These are phyloP conservation scores for Drosophila grimshawi DNA, from an alignment of 1,140 invertebrate genomes.

Conservation along the genomic window DNA sequence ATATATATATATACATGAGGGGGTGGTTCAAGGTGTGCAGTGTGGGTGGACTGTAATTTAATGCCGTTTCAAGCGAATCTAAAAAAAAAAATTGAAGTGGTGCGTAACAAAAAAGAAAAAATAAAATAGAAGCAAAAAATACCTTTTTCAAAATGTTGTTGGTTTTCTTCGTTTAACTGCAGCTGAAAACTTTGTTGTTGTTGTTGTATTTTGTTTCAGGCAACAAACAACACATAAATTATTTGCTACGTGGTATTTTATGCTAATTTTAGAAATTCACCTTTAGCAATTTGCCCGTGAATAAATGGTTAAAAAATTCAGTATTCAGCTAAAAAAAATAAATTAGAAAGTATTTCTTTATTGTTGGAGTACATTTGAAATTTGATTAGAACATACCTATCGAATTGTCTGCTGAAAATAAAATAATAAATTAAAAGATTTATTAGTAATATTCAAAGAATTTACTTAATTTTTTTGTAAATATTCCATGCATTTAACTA, in stretches of 20 bases:
- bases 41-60: conserved; percentile 50
- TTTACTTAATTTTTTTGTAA: too few relatives aligned
- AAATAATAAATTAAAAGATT: too few relatives aligned
- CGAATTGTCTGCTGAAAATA: too few relatives aligned
- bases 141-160: conserved; percentile 9
- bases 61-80: conserved; percentile 52
- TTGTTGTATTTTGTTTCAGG: conserved; percentile 36
- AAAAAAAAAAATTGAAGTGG: conserved; percentile 53
- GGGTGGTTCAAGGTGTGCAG: background rate
- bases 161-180: conserved; percentile 36
- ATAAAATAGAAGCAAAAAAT: conserved; percentile 36
- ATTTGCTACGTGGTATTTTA: conserved; percentile 27
- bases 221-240: conserved; percentile 45
- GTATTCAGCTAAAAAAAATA: background rate
- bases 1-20: background rate
- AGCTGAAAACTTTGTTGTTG: conserved; percentile 5
- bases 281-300: background rate
- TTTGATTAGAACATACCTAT: too few relatives aligned
- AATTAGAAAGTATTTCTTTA: background rate
- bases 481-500: too few relatives aligned
- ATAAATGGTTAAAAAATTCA: background rate
- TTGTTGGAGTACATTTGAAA: too few relatives aligned
- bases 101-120: conserved; percentile 24
- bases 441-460: too few relatives aligned
- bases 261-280: conserved; percentile 33